Base-by-base conservation (phyloP, 1,140 invertebrate genomes). In the Augochlora pura region DNA sequence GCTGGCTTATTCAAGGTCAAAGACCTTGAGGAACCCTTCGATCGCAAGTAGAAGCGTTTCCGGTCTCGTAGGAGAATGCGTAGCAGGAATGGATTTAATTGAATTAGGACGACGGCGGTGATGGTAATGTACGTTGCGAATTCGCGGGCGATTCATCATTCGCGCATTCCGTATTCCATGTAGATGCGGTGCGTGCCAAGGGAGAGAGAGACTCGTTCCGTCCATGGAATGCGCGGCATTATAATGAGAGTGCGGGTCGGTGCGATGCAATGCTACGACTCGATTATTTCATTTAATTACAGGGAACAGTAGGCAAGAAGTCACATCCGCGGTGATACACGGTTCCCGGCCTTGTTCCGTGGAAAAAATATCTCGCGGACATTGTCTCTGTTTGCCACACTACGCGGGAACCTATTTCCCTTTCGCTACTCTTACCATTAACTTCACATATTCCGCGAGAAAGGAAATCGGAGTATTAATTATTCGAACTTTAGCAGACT, bases 231-330 rank as follows among this genome's bases (percentile, higher is more conserved):
- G 82, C 73, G 46, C 76, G 81, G 82, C 75, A 86, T 87, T 85
- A 81, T 85, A 86, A 87, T 85, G 81, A 82, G 84, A 84, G 70
- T 62, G 57, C 67, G 60, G 39, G 25, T 66, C 60, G 25, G 25
- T 70, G 46, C 79, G 68, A 59, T 63, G 67, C 74, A 69, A 77
- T 76, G 73, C 73, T 67, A 49, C 80, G 65, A 69, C 77, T 77
- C 80, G 68, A 81, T 86, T 86, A 83, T 88, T 88, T 83, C 76
- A 81, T 85, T 88, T 88, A 87, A 88, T 88, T 88, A 81, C 80
- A 62, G 79, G 72, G 82, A 86, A 77, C 59, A 52, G 82, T 81
- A 72, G 77, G 80, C 54, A 52, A 66, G 23, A 46, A 77, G 62
- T 83, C 60, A 62, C 52, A 70, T 83, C 72, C 80, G 46, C 54